A percentile compares a stretch with the other conserved stretches of the same genome.
phyloP scores from a whole-genome alignment of 2,113 vertebrate species.

The Mus spicilegus region DNA sequence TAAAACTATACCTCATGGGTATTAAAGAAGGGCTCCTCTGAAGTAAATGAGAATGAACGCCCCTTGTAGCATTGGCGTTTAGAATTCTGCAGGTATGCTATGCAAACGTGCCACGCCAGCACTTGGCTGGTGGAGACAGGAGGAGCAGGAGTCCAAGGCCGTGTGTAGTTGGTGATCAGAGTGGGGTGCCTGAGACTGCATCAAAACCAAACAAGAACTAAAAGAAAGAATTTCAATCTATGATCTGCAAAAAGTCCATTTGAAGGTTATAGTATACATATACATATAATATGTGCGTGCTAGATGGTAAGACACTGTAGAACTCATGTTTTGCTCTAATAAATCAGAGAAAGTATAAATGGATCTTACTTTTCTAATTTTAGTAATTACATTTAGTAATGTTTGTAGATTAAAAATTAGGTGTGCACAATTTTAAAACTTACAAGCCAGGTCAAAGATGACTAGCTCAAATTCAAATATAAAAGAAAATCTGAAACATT shows the following conservation, averaged over 20 bases:
- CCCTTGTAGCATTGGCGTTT: too few species aligned
- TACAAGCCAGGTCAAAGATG: conserved; percentile 11
- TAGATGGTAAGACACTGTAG: background rate
- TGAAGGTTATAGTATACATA: background rate
- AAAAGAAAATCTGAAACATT: conserved; percentile 26
- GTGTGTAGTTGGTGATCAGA: background rate
- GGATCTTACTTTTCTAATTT: background rate
- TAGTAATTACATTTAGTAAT: background rate
- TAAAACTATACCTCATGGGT: background rate
- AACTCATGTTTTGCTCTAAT: background rate
- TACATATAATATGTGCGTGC: background rate
- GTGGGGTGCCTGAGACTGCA: background rate
- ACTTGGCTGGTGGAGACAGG: background rate
- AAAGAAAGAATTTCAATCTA: background rate
- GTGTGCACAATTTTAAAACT: conserved; percentile 6
- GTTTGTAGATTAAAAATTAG: background rate
- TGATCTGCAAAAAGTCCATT: background rate
- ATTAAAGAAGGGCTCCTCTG: background rate
- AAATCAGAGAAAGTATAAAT: background rate
- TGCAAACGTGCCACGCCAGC: background rate
- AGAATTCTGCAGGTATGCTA: background rate
- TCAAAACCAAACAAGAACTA: background rate
- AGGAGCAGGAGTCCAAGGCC: background rate
- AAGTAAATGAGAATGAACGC: background rate
- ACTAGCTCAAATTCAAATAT: conserved; percentile 23